phyloP scores from a whole-genome alignment of 1,140 invertebrate species.

The Camponotus vicinus region DNA sequence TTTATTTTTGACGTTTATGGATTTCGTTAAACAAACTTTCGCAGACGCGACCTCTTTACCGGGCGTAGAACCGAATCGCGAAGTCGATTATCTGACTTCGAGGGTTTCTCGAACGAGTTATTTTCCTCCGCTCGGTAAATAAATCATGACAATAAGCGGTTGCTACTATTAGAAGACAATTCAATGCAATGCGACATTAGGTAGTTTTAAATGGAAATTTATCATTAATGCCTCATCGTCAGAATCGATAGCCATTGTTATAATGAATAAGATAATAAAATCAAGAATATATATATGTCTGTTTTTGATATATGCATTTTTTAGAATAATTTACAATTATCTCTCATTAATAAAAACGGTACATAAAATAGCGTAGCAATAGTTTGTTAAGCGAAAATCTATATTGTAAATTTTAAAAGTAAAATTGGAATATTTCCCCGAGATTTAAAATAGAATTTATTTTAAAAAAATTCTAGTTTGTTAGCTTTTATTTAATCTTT shows the following conservation, averaged over 20 bases:
- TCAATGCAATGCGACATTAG: neutral
- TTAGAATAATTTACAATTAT: conserved; percentile 3
- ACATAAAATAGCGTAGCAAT: neutral
- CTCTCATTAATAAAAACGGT: conserved; percentile 9
- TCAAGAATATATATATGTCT: conserved; percentile 1
- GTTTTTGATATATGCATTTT: neutral
- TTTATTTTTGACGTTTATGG: conserved; percentile 31
- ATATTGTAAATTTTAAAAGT: neutral
- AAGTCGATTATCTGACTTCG: conserved; percentile 29
- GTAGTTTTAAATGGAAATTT: conserved; percentile 29
- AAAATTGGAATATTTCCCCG: neutral
- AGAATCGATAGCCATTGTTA: neutral
- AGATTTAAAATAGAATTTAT: neutral
- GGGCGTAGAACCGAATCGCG: neutral
- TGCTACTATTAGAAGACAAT: neutral
- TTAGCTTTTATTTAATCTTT: neutral
- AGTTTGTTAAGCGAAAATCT: neutral
- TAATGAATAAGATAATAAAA: conserved; percentile 23
- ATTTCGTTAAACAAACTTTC: conserved; percentile 11
- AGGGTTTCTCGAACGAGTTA: conserved; percentile 39
- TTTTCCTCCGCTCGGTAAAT: conserved; percentile 18
- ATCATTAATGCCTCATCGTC: conserved; percentile 23
- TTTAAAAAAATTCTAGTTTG: neutral
- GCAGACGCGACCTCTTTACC: conserved; percentile 26
- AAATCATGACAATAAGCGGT: conserved; percentile 18